Evolutionary conservation across 1,140 invertebrate genomes (phyloP), one percentile per base, ranked within the genome.

Genomic region (Papilio dardanus): DNA sequence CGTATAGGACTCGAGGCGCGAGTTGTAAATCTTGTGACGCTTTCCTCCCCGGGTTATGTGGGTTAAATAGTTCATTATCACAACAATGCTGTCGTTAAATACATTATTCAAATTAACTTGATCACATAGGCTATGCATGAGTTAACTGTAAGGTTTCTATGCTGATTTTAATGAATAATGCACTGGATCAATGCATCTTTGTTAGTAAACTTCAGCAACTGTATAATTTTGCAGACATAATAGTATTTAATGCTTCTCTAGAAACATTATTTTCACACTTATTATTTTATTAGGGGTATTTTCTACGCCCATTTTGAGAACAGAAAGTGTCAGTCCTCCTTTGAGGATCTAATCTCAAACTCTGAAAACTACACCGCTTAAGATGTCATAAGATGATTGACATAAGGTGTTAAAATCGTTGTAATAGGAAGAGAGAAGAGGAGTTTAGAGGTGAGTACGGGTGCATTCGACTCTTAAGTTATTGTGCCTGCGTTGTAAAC

Each of bases 61-160:
- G 79, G 83, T 80, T 86, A 86, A 85, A 87, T 89, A 69, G 75
- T 77, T 85, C 86, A 90, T 91, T 88, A 91, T 77, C 85, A 90
- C 87, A 81, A 91, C 87, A 84, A 90, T 86, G 79, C 33, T 75
- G 69, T 75, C 71, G 82, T 89, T 73, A 84, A 87, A 88, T 90
- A 79, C 78, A 87, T 91, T 90, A 89, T 90, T 90, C 86, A 92
- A 90, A 81, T 16, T 73, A 73, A 73, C 30, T 54, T 54, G n/a
- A 73, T 73, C 71, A 31, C 46, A 54, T 46, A 54, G 28, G 21
- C 46, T 31, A 3, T 54, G 46, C 71, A 73, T 73, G 46, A 54
- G 42, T 73, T 33, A 54, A 73, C 14, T 71, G 42, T 40, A 31
- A 50, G 40, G 46, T 73, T 73, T 73, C 71, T 73, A 58, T 73